phyloP scores from a whole-genome alignment of 1,140 invertebrate species.

The Maniola jurtina region DNA sequence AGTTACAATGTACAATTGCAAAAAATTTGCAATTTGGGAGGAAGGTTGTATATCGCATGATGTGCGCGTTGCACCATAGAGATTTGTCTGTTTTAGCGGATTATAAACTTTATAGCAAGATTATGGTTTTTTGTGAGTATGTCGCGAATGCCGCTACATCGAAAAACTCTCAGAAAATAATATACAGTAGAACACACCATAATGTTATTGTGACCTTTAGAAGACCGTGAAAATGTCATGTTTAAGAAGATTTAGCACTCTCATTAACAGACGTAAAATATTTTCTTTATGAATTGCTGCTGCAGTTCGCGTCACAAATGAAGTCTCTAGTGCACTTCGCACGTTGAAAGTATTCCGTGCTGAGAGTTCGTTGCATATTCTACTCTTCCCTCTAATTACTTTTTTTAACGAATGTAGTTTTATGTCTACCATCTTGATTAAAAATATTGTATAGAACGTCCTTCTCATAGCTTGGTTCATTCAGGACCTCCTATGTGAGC shows the following conservation, averaged over 20 bases:
- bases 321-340: constrained; percentile 10
- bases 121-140: too few species aligned
- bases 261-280: constrained; percentile 7
- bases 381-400: constrained; percentile 10
- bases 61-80: too few species aligned
- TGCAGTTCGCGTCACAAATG: constrained; percentile 2
- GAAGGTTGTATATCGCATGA: too few species aligned
- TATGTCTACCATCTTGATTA: not conserved
- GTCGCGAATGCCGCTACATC: too few species aligned
- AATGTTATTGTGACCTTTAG: not conserved
- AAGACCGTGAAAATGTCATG: constrained; percentile 2
- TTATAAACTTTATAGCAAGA: too few species aligned
- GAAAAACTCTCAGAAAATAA: too few species aligned
- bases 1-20: too few species aligned
- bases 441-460: not conserved
- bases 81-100: too few species aligned
- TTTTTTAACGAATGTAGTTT: not conserved
- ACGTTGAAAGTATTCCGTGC: constrained; percentile 1
- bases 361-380: not conserved
- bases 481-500: too few species aligned
- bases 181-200: too few species aligned
- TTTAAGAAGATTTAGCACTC: not conserved
- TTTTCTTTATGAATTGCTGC: constrained; percentile 9
- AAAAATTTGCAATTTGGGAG: too few species aligned
- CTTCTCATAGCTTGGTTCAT: too few species aligned